phyloP scores from a whole-genome alignment of 1,140 invertebrate species.

The Diabrotica virgifera region DNA sequence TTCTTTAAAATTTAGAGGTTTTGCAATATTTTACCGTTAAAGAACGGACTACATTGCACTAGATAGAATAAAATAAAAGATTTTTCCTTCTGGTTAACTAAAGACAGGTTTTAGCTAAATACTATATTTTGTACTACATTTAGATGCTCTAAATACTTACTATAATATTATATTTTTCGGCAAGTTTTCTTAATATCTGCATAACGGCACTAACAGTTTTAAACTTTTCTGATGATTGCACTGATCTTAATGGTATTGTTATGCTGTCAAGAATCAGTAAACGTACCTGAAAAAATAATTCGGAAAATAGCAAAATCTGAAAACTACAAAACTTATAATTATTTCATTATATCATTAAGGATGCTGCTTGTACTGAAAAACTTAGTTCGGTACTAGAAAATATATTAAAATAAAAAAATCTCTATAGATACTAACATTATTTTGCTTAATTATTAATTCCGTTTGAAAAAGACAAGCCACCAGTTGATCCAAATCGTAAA shows the following conservation, averaged over 20 bases:
- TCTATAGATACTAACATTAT: constrained; percentile 18
- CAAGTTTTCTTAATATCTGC: constrained; percentile 32
- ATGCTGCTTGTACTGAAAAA: neutral
- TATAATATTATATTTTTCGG: constrained; percentile 31
- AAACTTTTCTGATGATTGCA: constrained; percentile 30
- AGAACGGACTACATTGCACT: too few relatives aligned
- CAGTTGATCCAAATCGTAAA: constrained; percentile 30
- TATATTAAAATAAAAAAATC: too few relatives aligned
- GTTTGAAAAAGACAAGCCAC: constrained; percentile 30
- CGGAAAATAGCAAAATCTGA: too few relatives aligned
- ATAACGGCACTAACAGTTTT: constrained; percentile 33
- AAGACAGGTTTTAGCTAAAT: too few relatives aligned
- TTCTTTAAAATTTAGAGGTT: too few relatives aligned
- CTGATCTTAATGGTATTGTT: constrained; percentile 31
- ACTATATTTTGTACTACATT: too few relatives aligned
- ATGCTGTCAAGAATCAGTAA: constrained; percentile 42
- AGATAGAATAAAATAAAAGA: too few relatives aligned
- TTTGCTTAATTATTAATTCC: constrained; percentile 24
- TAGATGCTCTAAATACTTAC: constrained; percentile 25
- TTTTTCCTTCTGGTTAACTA: too few relatives aligned
- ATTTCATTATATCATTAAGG: too few relatives aligned
- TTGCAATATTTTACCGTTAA: too few relatives aligned
- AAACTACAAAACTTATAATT: too few relatives aligned
- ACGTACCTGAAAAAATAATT: constrained; percentile 32
- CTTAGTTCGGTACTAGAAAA: too few relatives aligned